Base-by-base conservation (phyloP, 2,888 invertebrate species). In the Crioceris asparagi region DNA sequence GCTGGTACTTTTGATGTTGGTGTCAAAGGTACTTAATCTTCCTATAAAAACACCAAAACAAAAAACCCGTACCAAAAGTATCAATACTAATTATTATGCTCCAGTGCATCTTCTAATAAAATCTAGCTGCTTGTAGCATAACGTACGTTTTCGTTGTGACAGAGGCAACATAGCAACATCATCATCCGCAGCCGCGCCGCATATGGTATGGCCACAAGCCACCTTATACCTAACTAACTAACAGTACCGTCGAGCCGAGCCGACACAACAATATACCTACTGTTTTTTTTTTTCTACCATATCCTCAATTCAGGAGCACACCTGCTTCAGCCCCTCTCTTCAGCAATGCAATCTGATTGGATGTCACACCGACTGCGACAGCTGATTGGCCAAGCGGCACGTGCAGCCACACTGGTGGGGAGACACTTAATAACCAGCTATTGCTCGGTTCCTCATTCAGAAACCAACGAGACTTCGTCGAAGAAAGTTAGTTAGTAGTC, bases 341-440 rank as follows among this genome's bases (percentile, higher is more conserved):
- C 34, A 29, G 27, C 19, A 38, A 31, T 39, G 41, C 38, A 39
- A 35, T 37, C 38, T 51, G 40, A 62, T 60, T 62, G 61, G 62
- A 42, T 35, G 48, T 27, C 41, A 30, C 39, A 35, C 40, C 41
- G 35, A 39, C 35, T 39, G 41, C 36, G 17, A 23, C 37, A 26
- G 41, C 29, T 37, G 43, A 65, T 66, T 66, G 65, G 65, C 47
- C 42, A 45, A 34, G 15, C 45, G 64, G 65, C 65, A 66, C 65
- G 65, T 65, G 65, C 52, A 56, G 46, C 44, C 50, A 32, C 32
- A 17, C 44, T 41, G 48, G 60, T 53, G 55, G 57, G 60, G 60
- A 49, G 40, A 21, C 43, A 40, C 45, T 59, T 61, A 61, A 59
- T 60, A 56, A 56, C 54, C 49, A 48, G 54, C 54, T 47, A 52